Evolutionary conservation across 1,140 invertebrate species (phyloP).

Genomic region (Triops longicaudatus): DNA sequence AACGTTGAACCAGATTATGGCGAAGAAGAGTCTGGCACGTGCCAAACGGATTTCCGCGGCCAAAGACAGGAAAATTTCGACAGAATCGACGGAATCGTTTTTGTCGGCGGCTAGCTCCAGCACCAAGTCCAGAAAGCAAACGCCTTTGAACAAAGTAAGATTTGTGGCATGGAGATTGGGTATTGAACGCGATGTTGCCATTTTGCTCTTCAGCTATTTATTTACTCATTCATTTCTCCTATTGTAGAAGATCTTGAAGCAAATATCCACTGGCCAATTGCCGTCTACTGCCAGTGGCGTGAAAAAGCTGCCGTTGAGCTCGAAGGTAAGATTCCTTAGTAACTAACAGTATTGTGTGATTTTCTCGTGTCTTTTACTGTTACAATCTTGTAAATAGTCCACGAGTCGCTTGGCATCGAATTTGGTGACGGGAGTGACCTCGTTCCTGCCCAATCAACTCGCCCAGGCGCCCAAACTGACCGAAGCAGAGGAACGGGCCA

Average conservation of each 20-base stretch:
- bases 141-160: neutral
- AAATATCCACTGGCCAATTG: neutral
- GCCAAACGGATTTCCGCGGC: too few relatives aligned
- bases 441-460: neutral
- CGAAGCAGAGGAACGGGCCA: constrained; percentile 22
- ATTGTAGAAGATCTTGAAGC: neutral
- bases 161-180: neutral
- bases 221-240: neutral
- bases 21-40: too few relatives aligned
- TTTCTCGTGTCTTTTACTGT: too few relatives aligned
- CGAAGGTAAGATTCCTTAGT: too few relatives aligned
- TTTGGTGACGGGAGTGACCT: neutral
- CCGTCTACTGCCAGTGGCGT: neutral
- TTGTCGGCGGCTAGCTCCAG: neutral
- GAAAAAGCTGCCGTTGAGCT: too few relatives aligned
- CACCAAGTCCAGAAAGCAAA: neutral
- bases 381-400: too few relatives aligned
- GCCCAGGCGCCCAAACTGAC: constrained; percentile 9
- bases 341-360: too few relatives aligned
- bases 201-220: too few relatives aligned
- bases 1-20: too few relatives aligned
- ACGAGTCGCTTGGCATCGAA: too few relatives aligned
- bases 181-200: neutral
- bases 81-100: neutral
- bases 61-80: too few relatives aligned